Evolutionary conservation across 2,797 vertebrate genomes (phyloP).

Genomic region (Cyclura pinguis): DNA sequence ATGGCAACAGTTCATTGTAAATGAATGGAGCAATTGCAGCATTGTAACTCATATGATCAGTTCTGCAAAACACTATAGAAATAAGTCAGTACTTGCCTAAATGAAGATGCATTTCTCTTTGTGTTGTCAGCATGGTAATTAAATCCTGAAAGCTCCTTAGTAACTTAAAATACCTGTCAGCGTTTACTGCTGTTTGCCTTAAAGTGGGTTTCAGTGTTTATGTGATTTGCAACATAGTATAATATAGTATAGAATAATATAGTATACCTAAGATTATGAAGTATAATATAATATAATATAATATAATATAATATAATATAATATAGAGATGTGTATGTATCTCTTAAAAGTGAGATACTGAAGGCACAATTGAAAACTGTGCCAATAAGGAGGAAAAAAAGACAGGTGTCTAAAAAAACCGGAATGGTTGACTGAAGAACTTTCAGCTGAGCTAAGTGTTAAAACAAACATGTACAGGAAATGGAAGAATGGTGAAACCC

Average conservation of each 20-base stretch:
- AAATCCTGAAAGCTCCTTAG: neutral
- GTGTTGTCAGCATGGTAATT: neutral
- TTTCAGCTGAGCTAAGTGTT: too few relatives aligned
- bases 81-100: neutral
- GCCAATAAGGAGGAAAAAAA: too few relatives aligned
- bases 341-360: too few relatives aligned
- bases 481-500: too few relatives aligned
- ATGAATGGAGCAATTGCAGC: neutral
- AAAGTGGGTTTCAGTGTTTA: neutral
- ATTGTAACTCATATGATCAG: neutral
- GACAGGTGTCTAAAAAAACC: too few relatives aligned
- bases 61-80: conserved; percentile 12
- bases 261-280: too few relatives aligned
- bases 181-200: neutral
- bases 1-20: neutral
- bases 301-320: neutral
- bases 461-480: too few relatives aligned
- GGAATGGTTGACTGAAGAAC: too few relatives aligned
- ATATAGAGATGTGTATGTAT: neutral
- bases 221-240: too few relatives aligned
- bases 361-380: too few relatives aligned
- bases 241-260: too few relatives aligned
- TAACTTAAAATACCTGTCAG: neutral
- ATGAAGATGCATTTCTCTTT: neutral
- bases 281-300: neutral